phyloP scores from a whole-genome alignment of 1,140 invertebrate species.

The Zaprionus vittiger region DNA sequence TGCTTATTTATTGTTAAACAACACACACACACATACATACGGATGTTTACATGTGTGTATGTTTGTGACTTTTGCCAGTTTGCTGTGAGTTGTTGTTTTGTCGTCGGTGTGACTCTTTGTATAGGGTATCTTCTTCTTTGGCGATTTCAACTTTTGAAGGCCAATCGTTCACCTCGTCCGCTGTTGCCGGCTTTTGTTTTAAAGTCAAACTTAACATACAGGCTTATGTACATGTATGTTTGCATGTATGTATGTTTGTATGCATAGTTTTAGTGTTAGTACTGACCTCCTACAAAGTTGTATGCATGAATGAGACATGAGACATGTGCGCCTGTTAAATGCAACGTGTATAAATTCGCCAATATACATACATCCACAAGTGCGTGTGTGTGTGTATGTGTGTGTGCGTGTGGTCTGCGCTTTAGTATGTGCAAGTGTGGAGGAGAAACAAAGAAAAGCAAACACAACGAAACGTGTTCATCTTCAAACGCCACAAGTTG shows the following conservation, averaged over 20 bases:
- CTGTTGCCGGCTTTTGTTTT: conserved; percentile 33
- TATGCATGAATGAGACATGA: conserved; percentile 5
- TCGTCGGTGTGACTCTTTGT: conserved; percentile 23
- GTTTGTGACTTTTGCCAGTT: conserved; percentile 32
- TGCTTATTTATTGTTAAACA: conserved; percentile 33
- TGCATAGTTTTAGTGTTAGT: conserved; percentile 1
- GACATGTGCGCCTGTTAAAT: conserved; percentile 69
- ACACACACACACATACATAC: background rate
- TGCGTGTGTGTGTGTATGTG: conserved; percentile 46
- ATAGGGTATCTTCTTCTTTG: conserved; percentile 59
- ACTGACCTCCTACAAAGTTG: conserved; percentile 59
- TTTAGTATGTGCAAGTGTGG: background rate
- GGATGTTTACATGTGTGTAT: conserved; percentile 11
- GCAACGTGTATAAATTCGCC: conserved; percentile 48
- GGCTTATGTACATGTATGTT: background rate
- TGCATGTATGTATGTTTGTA: background rate
- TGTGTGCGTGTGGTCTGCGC: conserved; percentile 1
- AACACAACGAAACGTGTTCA: conserved; percentile 59
- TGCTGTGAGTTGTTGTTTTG: conserved; percentile 31
- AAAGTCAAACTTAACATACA: background rate
- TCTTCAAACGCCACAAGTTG: conserved; percentile 51
- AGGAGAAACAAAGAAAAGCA: conserved; percentile 63
- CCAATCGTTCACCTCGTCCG: conserved; percentile 65
- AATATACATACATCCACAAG: conserved; percentile 45
- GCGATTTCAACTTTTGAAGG: conserved; percentile 74